Conservation (phyloP, 2,888 invertebrate genomes). For the Rhimphoctona megacephalus region DNA sequence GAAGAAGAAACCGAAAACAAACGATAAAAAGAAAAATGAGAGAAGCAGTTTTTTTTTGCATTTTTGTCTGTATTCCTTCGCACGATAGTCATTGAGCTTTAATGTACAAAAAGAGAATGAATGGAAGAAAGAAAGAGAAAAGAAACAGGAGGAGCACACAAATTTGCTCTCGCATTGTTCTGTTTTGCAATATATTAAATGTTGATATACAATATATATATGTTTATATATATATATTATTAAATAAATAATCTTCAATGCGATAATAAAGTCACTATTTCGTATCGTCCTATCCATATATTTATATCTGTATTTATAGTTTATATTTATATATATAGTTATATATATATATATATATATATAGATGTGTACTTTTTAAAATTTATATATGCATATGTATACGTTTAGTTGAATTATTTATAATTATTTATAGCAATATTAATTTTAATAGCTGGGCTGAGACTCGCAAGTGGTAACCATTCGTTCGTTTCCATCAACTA, state of each 20-base stretch:
- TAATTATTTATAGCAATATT: slow-evolving; percentile 78
- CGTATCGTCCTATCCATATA: slow-evolving; percentile 75
- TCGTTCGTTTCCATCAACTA: slow-evolving; percentile 73
- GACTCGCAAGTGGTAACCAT: slow-evolving; percentile 82
- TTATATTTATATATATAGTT: slow-evolving; percentile 73
- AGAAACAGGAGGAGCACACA: slow-evolving; percentile 29
- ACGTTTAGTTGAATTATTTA: slow-evolving; percentile 72
- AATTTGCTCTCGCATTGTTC: slow-evolving; percentile 56
- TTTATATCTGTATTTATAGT: slow-evolving; percentile 78
- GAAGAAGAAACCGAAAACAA: slow-evolving; percentile 11
- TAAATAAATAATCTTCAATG: slow-evolving; percentile 85
- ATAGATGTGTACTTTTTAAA: slow-evolving; percentile 61
- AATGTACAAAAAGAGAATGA: slow-evolving; percentile 64
- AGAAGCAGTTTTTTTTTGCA: slow-evolving; percentile 34
- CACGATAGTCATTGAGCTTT: slow-evolving; percentile 48
- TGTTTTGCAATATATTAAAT: slow-evolving; percentile 65
- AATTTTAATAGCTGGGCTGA: slow-evolving; percentile 78
- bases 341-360: slow-evolving; percentile 72
- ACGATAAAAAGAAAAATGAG: neutral
- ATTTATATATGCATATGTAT: slow-evolving; percentile 77
- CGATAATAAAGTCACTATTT: slow-evolving; percentile 82
- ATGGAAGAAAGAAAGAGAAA: slow-evolving; percentile 25
- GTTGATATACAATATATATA: slow-evolving; percentile 70
- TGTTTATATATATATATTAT: slow-evolving; percentile 75
- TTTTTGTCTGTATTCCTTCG: slow-evolving; percentile 16